Base-by-base conservation (phyloP, 2,888 invertebrate genomes). In the Drosophila nigricruria region DNA sequence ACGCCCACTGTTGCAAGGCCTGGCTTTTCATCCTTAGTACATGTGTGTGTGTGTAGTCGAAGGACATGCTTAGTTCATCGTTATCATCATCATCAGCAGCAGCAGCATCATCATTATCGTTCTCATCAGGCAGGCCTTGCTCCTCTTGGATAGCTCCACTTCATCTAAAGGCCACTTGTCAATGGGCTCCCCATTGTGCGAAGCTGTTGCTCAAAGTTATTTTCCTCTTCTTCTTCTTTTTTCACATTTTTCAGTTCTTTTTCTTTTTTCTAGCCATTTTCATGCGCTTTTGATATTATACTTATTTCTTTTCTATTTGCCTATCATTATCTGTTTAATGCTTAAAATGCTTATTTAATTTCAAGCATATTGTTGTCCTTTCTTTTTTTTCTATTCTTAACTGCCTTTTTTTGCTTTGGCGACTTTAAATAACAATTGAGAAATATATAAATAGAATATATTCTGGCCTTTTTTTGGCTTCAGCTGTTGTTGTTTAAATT, bases 111-210 rank as follows among this genome's bases (percentile, higher is more conserved):
- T 58, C 60, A 30, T 49, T 43, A 36, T 45, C 54, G 45, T 70
- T 40, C 54, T 47, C 54, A 36, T 50, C 62, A 27, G 38, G 34
- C 63, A 65, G 67, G 27, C 20, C 36, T 53, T 27, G 30, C 34
- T n/a, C n/a, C n/a, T n/a, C 49, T 30, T 43, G 40, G 20, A 58
- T 40, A 58, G 61, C 74, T 77, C 66, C 72, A 81, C 87, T 87
- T 83, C 84, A 89, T 84, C 89, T 81, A 84, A 87, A 89, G 76
- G 72, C 83, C 82, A 84, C 84, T 84, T 87, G 75, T 89, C 83
- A 84, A 87, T 84, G 61, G 71, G 34, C 49, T 54, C 49, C 49
- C 49, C 63, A 78, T 78, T 75, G 62, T 75, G 57, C 60, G 18
- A 40, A 57, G 68, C 73, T 66, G 61, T 58, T 66, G 73, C 45